phyloP scores from a whole-genome alignment of 2,113 vertebrate genomes.

The Pollimyrus isidori region DNA sequence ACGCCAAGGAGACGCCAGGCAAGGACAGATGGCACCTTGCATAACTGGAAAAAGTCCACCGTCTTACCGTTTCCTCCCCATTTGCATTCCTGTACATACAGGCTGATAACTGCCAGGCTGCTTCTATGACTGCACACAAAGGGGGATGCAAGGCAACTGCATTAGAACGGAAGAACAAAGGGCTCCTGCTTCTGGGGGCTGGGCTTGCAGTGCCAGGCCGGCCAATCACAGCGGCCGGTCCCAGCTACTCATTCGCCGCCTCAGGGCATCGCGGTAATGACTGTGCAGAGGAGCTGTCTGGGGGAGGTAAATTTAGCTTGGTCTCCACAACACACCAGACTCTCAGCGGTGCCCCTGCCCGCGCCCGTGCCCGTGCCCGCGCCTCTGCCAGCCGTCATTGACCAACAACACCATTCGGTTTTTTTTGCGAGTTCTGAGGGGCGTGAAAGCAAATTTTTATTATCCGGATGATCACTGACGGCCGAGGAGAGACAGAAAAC shows the following conservation, averaged over 20 bases:
- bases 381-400: not conserved
- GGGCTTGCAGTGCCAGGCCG: not conserved
- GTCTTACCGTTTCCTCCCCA: not conserved
- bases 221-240: not conserved
- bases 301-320: constrained; percentile 28
- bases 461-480: not conserved
- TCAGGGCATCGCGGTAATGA: not conserved
- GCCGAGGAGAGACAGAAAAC: not conserved
- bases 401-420: not conserved
- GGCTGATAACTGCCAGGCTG: not conserved
- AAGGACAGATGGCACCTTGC: not conserved
- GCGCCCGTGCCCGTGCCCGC: constrained; percentile 21
- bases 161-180: not conserved
- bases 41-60: not conserved
- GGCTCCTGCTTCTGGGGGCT: not conserved
- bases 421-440: not conserved
- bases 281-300: constrained; percentile 7
- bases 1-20: not conserved
- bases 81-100: not conserved
- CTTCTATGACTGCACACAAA: not conserved
- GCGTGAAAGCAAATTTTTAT: not conserved
- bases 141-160: not conserved
- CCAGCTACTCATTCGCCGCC: not conserved
- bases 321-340: not conserved
- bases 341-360: constrained; percentile 20